A percentile compares a stretch with the other conserved stretches of the same genome.
phyloP scores from a whole-genome alignment of 2,797 vertebrate species.

The Falco berigora region DNA sequence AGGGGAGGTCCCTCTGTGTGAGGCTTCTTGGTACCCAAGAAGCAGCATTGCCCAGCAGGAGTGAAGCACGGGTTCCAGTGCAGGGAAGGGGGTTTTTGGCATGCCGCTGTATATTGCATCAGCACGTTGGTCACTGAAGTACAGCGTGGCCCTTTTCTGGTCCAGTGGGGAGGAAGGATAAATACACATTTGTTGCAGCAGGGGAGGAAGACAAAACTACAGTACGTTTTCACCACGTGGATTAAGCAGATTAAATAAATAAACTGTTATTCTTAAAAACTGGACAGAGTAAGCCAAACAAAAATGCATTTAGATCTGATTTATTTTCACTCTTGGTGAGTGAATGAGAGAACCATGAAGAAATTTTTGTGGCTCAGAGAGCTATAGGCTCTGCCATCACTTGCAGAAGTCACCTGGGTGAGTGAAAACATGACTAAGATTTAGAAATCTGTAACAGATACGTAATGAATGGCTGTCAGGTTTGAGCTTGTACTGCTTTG shows the following conservation, averaged over 20 bases:
- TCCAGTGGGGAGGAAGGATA: not conserved
- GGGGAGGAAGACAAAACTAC: not conserved
- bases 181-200: not conserved
- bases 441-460: not conserved
- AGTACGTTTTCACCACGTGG: not conserved
- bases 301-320: not conserved
- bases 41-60: not conserved
- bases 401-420: not conserved
- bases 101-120: not conserved
- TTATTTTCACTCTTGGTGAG: not conserved
- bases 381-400: not conserved
- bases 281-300: not conserved
- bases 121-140: not conserved
- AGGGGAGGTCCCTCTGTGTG: not conserved
- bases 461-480: not conserved
- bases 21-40: not conserved
- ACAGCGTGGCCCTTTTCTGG: conserved; percentile 22
- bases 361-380: not conserved
- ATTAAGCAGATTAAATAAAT: not conserved
- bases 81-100: not conserved
- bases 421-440: not conserved
- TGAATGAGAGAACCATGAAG: not conserved
- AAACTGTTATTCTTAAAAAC: not conserved
- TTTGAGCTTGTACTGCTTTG: not conserved
- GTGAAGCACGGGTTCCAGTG: not conserved